These are phyloP conservation scores for Leptinotarsa peninsularis DNA, from an alignment of 2,888 invertebrate genomes.

Conservation along the genomic window DNA sequence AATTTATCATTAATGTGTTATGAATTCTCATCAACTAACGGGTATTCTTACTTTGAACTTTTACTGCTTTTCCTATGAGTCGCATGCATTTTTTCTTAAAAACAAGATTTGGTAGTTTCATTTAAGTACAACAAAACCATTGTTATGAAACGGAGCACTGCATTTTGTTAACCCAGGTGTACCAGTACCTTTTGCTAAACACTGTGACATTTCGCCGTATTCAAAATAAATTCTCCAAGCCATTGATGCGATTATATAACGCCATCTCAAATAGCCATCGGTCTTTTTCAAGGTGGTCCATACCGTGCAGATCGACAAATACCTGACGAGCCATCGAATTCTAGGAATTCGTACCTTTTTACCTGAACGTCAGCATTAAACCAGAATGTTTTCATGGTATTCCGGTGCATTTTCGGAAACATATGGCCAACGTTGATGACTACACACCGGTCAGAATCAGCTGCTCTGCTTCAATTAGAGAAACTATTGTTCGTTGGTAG, in stretches of 20 bases:
- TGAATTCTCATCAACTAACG: no score
- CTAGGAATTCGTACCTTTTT: neutral
- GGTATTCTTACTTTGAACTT: no score
- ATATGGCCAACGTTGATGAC: constrained; percentile 20
- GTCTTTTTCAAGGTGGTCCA: constrained; percentile 10
- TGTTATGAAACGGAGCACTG: no score
- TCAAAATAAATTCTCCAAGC: neutral
- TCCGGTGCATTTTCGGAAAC: constrained; percentile 4
- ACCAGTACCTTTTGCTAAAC: neutral
- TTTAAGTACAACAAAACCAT: no score
- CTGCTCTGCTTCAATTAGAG: constrained; percentile 25
- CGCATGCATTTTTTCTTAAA: no score
- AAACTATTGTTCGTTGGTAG: neutral
- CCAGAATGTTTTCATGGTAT: constrained; percentile 11
- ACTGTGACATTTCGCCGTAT: neutral
- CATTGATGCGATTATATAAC: constrained; percentile 10
- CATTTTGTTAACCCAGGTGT: neutral
- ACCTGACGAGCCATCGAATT: neutral
- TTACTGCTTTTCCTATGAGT: no score
- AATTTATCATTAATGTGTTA: no score
- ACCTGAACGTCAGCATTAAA: neutral
- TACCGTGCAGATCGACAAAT: neutral
- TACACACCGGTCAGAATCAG: constrained; percentile 15
- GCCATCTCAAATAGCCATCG: neutral
- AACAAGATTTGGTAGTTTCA: no score